phyloP scores from a whole-genome alignment of 2,113 vertebrate genomes.

The Tetrax tetrax region DNA sequence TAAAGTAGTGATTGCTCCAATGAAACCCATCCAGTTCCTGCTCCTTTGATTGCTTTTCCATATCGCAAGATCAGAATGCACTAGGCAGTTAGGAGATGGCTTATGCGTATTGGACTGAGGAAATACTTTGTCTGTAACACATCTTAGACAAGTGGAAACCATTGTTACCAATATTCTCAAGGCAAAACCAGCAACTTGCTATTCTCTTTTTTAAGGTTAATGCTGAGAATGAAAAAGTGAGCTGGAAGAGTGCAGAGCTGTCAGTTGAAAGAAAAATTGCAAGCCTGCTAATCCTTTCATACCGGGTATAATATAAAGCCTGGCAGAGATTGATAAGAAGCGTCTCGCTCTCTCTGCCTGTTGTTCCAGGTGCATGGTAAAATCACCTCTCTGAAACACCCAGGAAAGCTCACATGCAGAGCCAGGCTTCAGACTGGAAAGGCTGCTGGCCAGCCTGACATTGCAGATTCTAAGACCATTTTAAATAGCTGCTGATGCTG shows the following conservation, averaged over 20 bases:
- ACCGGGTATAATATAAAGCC: not conserved
- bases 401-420: not conserved
- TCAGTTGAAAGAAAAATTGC: constrained; percentile 10
- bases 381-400: not conserved
- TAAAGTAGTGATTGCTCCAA: not conserved
- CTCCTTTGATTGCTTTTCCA: not conserved
- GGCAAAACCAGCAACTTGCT: not conserved
- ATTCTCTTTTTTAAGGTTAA: not conserved
- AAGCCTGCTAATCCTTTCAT: not conserved
- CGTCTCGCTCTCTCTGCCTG: not conserved
- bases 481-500: not conserved
- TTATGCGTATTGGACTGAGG: not conserved
- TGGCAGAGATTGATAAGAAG: not conserved
- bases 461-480: not conserved
- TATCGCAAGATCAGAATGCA: not conserved
- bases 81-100: not conserved
- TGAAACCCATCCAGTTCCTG: not conserved
- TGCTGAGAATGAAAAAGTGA: not conserved
- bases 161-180: not conserved
- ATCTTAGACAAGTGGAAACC: not conserved
- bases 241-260: not conserved
- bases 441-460: not conserved
- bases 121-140: not conserved
- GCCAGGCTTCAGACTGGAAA: not conserved
- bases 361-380: not conserved